Evolutionary conservation across 1,140 invertebrate genomes (phyloP).

Genomic region (Plutomurus gul): DNA sequence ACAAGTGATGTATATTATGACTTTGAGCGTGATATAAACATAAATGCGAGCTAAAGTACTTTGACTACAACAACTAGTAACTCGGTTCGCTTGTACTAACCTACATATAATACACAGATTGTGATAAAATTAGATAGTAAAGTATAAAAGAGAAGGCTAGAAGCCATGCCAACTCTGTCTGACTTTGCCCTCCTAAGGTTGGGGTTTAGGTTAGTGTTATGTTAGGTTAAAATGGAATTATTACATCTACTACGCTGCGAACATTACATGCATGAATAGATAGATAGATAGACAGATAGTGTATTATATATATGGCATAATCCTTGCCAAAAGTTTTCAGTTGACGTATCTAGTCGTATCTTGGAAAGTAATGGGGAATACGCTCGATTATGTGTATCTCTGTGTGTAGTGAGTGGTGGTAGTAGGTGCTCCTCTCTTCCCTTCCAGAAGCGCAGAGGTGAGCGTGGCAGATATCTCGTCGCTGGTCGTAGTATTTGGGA

Average conservation of each 20-base stretch:
- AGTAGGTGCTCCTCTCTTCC: too few relatives aligned
- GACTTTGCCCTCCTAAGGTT: slow-evolving; percentile 16
- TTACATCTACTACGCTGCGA: not conserved
- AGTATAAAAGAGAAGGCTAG: not conserved
- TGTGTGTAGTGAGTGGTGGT: not conserved
- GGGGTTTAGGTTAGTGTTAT: slow-evolving; percentile 12
- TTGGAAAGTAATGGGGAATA: not conserved
- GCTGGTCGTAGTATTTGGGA: too few relatives aligned
- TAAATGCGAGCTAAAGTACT: slow-evolving; percentile 18
- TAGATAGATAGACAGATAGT: slow-evolving; percentile 29
- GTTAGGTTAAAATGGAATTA: slow-evolving; percentile 25
- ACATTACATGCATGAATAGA: slow-evolving; percentile 24
- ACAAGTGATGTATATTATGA: slow-evolving; percentile 25
- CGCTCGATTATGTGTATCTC: slow-evolving; percentile 1
- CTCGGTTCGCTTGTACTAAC: not conserved
- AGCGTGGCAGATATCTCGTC: too few relatives aligned
- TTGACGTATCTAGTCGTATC: slow-evolving; percentile 20
- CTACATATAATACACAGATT: not conserved
- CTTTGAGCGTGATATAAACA: slow-evolving; percentile 25
- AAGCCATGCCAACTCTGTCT: slow-evolving; percentile 10
- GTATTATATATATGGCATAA: slow-evolving; percentile 17
- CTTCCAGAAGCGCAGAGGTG: too few relatives aligned
- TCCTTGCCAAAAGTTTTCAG: slow-evolving; percentile 25
- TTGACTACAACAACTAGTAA: not conserved
- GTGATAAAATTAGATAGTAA: too few relatives aligned